Conservation (phyloP, 2,797 vertebrate genomes). For the Myioborus miniatus region DNA sequence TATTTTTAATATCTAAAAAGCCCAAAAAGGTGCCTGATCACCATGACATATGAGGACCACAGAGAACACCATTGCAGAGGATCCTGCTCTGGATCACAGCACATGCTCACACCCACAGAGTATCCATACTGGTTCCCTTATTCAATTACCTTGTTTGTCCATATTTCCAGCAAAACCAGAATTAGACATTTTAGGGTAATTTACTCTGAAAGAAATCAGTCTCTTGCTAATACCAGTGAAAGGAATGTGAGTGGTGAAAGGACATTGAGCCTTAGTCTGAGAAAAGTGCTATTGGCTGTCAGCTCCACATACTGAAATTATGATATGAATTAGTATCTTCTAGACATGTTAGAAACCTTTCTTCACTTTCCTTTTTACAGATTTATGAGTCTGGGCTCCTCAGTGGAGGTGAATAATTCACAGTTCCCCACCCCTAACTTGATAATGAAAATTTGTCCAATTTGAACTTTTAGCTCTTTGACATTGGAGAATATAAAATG, state of each 20-base stretch:
- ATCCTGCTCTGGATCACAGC: not conserved
- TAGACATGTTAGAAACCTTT: not conserved
- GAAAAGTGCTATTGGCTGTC: not conserved
- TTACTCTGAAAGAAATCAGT: conserved; percentile 14
- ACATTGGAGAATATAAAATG: conserved; percentile 26
- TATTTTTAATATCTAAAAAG: not conserved
- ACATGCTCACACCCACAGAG: not conserved
- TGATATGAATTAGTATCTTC: not conserved
- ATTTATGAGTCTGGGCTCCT: conserved; percentile 43
- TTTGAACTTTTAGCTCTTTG: conserved; percentile 50
- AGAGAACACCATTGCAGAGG: not conserved
- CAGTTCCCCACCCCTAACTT: conserved; percentile 28
- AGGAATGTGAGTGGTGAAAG: not conserved
- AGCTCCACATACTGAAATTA: not conserved
- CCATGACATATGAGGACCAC: not conserved
- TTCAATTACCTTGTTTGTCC: conserved; percentile 9
- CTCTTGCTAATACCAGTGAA: conserved; percentile 23
- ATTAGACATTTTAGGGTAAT: not conserved
- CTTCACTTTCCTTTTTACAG: conserved; percentile 19
- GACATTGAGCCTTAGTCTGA: not conserved
- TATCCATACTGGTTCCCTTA: not conserved
- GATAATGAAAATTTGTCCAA: conserved; percentile 49
- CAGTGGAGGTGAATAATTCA: conserved; percentile 41
- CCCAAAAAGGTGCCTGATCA: not conserved
- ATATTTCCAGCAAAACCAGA: conserved; percentile 8